Evolutionary conservation across 2,888 invertebrate genomes (phyloP).

Genomic region (Dioctria linearis): DNA sequence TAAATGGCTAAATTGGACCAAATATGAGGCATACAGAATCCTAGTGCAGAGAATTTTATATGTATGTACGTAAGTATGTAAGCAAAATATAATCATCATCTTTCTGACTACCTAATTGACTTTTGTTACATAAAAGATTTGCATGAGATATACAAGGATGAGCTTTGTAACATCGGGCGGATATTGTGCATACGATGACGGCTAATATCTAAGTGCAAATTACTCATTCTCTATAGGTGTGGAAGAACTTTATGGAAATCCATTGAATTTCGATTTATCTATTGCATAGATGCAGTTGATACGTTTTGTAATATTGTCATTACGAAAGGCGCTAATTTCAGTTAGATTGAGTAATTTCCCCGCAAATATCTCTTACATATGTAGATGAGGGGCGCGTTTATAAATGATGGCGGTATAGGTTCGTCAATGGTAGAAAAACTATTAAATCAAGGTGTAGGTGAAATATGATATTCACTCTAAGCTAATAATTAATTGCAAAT

Average conservation of each 20-base stretch:
- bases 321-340: background rate
- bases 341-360: background rate
- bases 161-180: background rate
- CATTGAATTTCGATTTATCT: background rate
- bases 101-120: background rate
- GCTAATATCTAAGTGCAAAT: background rate
- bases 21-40: slow-evolving; percentile 33
- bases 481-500: too few species aligned
- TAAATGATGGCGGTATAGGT: too few species aligned
- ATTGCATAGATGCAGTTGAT: background rate
- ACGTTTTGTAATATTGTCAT: background rate
- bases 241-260: slow-evolving; percentile 18
- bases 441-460: too few species aligned
- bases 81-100: slow-evolving; percentile 11
- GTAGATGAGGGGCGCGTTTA: background rate
- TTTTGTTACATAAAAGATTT: slow-evolving; percentile 6
- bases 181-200: background rate
- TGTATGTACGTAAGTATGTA: too few species aligned
- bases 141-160: background rate
- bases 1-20: slow-evolving; percentile 55
- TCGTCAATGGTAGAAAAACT: too few species aligned
- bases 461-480: too few species aligned
- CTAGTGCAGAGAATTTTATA: background rate
- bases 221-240: slow-evolving; percentile 22
- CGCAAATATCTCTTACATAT: background rate